phyloP scores from a whole-genome alignment of 2,888 invertebrate species.

The Acronicta alni region DNA sequence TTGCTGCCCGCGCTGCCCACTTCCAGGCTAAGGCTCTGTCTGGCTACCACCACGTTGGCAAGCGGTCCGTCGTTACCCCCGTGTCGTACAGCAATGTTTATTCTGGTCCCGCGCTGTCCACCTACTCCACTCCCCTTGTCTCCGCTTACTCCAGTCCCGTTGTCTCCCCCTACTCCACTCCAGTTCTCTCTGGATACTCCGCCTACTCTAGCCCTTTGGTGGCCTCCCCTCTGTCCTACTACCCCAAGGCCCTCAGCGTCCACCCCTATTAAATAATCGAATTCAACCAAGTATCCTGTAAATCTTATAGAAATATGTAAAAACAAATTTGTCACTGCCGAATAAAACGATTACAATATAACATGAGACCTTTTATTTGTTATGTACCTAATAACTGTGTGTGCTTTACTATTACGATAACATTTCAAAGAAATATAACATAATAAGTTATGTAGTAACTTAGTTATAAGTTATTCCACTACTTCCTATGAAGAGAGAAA shows the following conservation, averaged over 20 bases:
- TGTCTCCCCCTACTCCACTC: constrained; percentile 28
- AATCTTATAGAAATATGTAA: constrained; percentile 20
- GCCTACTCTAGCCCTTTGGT: constrained; percentile 54
- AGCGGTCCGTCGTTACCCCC: constrained; percentile 73
- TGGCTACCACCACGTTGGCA: constrained; percentile 78
- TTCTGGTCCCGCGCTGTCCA: constrained; percentile 59
- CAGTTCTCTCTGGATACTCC: constrained; percentile 64
- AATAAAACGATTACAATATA: constrained; percentile 60
- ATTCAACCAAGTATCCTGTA: constrained; percentile 10
- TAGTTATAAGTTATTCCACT: too few relatives aligned
- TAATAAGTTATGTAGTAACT: too few relatives aligned
- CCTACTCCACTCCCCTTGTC: constrained; percentile 43
- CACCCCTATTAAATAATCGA: constrained; percentile 72
- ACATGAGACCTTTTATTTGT: constrained; percentile 31
- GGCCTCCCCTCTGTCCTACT: constrained; percentile 56
- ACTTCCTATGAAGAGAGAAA: too few relatives aligned
- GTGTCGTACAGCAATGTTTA: too few relatives aligned
- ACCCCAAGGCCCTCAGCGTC: constrained; percentile 74
- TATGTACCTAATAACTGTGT: neutral
- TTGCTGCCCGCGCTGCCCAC: constrained; percentile 83
- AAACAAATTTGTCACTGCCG: constrained; percentile 62
- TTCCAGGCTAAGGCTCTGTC: constrained; percentile 83
- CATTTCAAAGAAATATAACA: too few relatives aligned
- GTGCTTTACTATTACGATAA: neutral
- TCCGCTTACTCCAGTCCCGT: constrained; percentile 55